Conservation (phyloP, 1,140 invertebrate species). For the Ips nitidus region DNA sequence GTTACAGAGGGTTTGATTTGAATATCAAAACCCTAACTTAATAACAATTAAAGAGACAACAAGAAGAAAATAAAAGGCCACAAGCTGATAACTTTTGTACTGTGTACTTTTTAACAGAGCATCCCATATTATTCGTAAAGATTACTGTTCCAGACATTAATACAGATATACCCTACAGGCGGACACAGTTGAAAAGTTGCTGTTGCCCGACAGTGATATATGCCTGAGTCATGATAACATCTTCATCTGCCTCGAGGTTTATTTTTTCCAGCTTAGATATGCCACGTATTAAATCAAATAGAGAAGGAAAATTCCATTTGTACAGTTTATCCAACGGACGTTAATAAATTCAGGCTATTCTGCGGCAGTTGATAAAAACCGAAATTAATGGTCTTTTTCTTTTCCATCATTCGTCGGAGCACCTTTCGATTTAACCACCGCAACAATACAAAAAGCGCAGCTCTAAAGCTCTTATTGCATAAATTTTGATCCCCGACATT, state of each 20-base stretch:
- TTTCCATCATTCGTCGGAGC: not conserved
- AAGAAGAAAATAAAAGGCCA: no score
- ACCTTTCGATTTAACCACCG: not conserved
- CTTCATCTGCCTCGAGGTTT: conserved; percentile 34
- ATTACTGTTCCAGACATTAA: no score
- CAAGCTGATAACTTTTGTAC: no score
- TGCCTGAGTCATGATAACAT: conserved; percentile 32
- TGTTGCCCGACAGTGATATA: conserved; percentile 26
- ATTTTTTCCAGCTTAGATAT: conserved; percentile 38
- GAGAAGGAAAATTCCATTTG: conserved; percentile 35
- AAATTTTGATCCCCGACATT: conserved; percentile 4
- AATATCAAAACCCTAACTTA: no score
- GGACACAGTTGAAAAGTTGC: conserved; percentile 1
- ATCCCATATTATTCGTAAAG: no score
- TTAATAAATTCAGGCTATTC: conserved; percentile 36
- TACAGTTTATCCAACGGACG: conserved; percentile 36
- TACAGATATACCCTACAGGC: not conserved
- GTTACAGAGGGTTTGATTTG: no score
- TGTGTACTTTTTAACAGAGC: no score
- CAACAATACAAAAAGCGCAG: no score
- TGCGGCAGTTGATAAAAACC: conserved; percentile 26
- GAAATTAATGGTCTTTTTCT: conserved; percentile 17
- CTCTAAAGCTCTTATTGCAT: not conserved
- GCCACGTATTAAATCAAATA: conserved; percentile 40
- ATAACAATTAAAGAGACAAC: no score